Base-by-base conservation (phyloP, 2,797 vertebrate species). In the Parauchenoglanis punctatus region DNA sequence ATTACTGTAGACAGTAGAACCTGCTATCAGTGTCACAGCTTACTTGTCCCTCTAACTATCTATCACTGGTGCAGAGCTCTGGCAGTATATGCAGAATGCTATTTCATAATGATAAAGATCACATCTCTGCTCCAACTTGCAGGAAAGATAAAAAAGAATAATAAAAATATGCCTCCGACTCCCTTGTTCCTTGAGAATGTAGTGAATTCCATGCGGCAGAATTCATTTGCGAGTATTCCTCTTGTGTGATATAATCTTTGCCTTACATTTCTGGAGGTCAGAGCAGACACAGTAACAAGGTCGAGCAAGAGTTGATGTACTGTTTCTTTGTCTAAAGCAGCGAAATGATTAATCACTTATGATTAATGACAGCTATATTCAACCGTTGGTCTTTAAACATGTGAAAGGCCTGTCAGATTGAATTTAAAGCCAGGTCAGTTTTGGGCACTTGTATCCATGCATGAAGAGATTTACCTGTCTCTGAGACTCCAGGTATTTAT, bases 241-340 rank as follows among this genome's bases (percentile, higher is more conserved):
- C 91, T 91, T 93, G 88, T 91, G 88, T 91, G 93, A 95, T 94
- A 95, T 93, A 92, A 94, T 94, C 93, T 92, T 90, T 90, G 92
- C 90, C 89, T 89, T 93, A 93, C 67, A 84, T 94, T 94, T 91
- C 86, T 91, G 92, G 88, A 94, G 93, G 94, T 94, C 92, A 93
- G 81, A 91, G 87, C 91, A 88, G 89, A 93, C 92, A 93, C 91
- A 89, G 83, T 89, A 91, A 93, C 93, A 94, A 94, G 93, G 93
- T 94, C 91, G 93, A 87, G 88, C 85, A n/a, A 70, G 88, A 89
- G 90, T 85, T 89, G 90, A 93, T 91, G 83, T 86, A 91, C 91
- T 90, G 89, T 90, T 88, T 88, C 88, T 86, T 76, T 78, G 85
- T 89, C 83, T 89, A 88, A 77, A 17, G 65, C 84, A 72, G 89